Evolutionary conservation across 2,888 invertebrate genomes (phyloP).

Genomic region (Aphodius sticticus): DNA sequence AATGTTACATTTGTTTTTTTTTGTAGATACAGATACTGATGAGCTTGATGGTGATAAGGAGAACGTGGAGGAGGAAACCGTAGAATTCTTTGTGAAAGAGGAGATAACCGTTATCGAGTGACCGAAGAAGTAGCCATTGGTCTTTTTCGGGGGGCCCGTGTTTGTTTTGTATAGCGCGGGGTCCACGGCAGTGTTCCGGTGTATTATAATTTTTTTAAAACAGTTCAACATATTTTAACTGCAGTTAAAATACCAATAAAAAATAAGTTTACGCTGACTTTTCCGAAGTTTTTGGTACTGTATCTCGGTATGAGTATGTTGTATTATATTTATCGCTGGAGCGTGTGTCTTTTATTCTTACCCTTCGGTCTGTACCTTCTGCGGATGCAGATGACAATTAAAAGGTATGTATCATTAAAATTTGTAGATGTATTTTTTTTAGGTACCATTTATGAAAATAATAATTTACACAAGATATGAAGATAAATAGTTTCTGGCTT

Average conservation of each 20-base stretch:
- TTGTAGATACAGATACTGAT: conserved; percentile 92
- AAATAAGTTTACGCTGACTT: neutral
- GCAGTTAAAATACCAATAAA: neutral
- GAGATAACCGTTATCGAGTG: conserved; percentile 83
- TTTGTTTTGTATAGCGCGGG: neutral
- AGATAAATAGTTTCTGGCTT: no score
- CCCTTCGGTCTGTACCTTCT: neutral
- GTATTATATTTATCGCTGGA: conserved; percentile 4
- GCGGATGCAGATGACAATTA: no score
- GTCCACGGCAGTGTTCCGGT: neutral
- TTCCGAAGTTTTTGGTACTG: neutral
- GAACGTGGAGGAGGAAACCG: conserved; percentile 92
- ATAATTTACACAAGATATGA: no score
- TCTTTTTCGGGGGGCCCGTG: neutral
- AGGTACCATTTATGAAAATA: no score
- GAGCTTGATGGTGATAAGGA: conserved; percentile 83
- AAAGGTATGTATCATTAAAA: no score
- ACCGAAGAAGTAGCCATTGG: conserved; percentile 6
- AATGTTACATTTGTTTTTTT: conserved; percentile 33
- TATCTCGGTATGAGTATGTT: neutral
- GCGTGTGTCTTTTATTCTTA: neutral
- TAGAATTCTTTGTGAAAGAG: conserved; percentile 98
- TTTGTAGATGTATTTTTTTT: no score
- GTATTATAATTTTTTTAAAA: conserved; percentile 4
- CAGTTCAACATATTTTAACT: conserved; percentile 4